phyloP scores from a whole-genome alignment of 2,113 vertebrate species.

The Entomyzon cyanotis region DNA sequence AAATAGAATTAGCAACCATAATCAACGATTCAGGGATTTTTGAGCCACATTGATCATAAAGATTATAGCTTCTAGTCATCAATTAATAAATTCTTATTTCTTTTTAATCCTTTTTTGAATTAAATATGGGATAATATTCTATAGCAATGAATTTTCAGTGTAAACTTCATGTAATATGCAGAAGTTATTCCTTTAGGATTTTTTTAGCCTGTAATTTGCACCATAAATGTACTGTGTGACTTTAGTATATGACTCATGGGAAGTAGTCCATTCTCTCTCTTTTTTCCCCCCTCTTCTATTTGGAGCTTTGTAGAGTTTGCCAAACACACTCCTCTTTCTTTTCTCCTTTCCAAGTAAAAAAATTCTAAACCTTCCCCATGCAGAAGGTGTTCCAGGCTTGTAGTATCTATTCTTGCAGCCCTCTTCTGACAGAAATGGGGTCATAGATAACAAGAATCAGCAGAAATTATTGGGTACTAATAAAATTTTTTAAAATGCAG shows the following conservation, averaged over 20 bases:
- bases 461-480: not conserved
- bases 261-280: not conserved
- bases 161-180: not conserved
- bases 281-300: rapidly evolving
- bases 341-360: not conserved
- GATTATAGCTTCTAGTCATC: not conserved
- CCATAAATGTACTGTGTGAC: not conserved
- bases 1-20: not conserved
- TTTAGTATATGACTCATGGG: not conserved
- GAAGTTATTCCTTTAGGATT: not conserved
- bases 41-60: not conserved
- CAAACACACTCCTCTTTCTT: not conserved
- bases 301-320: not conserved
- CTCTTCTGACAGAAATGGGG: not conserved
- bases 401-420: not conserved
- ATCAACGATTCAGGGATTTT: not conserved
- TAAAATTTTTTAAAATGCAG: not conserved
- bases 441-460: not conserved
- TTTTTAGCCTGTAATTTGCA: not conserved
- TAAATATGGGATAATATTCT: not conserved
- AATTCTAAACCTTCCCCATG: not conserved
- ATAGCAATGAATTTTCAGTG: not conserved
- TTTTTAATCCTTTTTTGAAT: not conserved
- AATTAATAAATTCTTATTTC: not conserved
- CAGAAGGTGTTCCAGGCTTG: not conserved